These are phyloP conservation scores for Okamejei kenojei DNA, from an alignment of 2,797 vertebrate genomes.

Conservation along the genomic window DNA sequence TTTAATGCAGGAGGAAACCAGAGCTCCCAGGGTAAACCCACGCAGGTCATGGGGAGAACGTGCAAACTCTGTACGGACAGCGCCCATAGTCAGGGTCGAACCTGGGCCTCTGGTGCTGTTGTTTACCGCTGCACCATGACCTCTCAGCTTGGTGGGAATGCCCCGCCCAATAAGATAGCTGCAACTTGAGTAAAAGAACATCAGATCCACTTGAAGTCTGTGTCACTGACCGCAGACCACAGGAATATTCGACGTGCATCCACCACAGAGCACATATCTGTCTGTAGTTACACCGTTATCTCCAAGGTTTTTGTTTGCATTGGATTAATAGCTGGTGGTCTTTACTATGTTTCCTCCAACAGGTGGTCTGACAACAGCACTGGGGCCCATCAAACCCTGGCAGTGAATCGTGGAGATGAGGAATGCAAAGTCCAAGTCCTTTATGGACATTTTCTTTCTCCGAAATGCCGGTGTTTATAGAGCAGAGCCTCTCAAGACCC, in stretches of 20 bases:
- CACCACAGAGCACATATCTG: not conserved
- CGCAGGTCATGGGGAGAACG: too few relatives aligned
- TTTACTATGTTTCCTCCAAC: not conserved
- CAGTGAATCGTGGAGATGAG: not conserved
- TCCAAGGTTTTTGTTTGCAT: not conserved
- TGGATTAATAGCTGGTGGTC: not conserved
- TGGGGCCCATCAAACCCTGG: not conserved
- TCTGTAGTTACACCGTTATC: not conserved
- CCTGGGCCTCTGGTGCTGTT: too few relatives aligned
- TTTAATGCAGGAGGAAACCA: too few relatives aligned
- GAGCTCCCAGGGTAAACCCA: too few relatives aligned
- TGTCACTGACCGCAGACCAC: not conserved
- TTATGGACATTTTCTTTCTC: not conserved
- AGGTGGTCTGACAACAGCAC: not conserved
- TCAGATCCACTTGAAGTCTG: not conserved
- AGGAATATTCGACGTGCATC: not conserved
- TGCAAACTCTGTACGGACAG: too few relatives aligned
- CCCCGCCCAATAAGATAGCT: conserved; percentile 5
- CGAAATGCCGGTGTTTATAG: not conserved
- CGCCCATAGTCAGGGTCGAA: too few relatives aligned
- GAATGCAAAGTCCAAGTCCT: not conserved
- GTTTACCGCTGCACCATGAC: too few relatives aligned
- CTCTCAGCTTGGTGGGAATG: not conserved
- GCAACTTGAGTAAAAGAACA: not conserved
- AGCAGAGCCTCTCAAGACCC: not conserved